Evolutionary conservation across 2,113 vertebrate genomes (phyloP), one percentile per base, ranked within the genome.

Genomic region (Myodes glareolus): DNA sequence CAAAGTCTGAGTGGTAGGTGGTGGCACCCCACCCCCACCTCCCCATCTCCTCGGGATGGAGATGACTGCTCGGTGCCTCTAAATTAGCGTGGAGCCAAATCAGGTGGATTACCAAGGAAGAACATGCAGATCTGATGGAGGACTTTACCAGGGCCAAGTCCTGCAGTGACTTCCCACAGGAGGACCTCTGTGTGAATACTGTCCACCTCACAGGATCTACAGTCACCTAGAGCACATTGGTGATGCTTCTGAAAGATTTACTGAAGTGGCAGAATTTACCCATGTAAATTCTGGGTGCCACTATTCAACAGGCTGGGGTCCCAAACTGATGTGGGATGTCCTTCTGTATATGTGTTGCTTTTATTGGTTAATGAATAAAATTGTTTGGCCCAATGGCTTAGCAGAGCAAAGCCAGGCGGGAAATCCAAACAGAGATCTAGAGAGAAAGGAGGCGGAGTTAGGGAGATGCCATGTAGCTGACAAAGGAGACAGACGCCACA

Each of bases 101-200:
- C 73, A 94, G 76, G 89, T 42, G 52, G 89, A 25, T 92, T 91
- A n/a, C 50, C 45, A 17, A 55, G 55, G 67, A 13, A 31, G 17
- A 73, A 72, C 31, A 94, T 86, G 93, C 89, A 96, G 94, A 97
- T 90, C 25, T 81, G 63, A 80, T 1, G 16, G 45, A 29, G 29
- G 47, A 39, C 77, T 88, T 39, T 45, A 45, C 45, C 81, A 94
- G 92, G 21, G 36, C 25, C 68, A 67, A 70, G 39, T 13, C 76
- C 27, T 77, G 45, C 75, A 76, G 42, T 77, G 45, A 61, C 23
- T 90, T 67, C 63, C 27, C 70, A 77, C 36, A 10, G 27, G 31
- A 78, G 27, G 47, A 16, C 25, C 75, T 77, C 13, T 47, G 75
- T 47, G 42, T 11, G 42, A 47, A 47, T 77, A 39, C 55, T 3